Percentiles rank a stretch among this genome's conserved stretches.
phyloP scores from a whole-genome alignment of 1,140 invertebrate genomes.

The Danaus melanippus region DNA sequence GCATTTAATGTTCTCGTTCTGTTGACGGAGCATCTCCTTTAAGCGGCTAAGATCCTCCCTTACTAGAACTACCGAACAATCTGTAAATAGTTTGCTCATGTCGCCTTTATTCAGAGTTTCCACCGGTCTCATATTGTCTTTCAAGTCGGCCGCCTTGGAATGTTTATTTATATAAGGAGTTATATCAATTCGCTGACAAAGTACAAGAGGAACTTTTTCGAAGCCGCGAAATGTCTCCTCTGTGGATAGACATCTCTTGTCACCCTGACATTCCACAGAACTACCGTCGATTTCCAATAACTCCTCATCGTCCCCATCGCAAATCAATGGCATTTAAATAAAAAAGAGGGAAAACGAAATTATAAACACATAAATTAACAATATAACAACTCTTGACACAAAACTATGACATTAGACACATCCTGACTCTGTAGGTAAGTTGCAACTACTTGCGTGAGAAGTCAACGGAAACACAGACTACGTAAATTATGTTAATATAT shows the following conservation, averaged over 20 bases:
- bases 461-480: too few species aligned
- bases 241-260: conserved; percentile 11
- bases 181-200: conserved; percentile 37
- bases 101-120: neutral
- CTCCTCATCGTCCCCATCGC: conserved; percentile 27
- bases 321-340: conserved; percentile 27
- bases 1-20: conserved; percentile 27
- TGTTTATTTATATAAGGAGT: conserved; percentile 31
- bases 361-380: conserved; percentile 32
- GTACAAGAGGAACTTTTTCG: conserved; percentile 33
- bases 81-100: conserved; percentile 10
- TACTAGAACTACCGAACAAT: conserved; percentile 32
- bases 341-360: conserved; percentile 31
- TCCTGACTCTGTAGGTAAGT: too few species aligned
- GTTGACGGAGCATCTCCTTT: conserved; percentile 19
- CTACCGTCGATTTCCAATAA: conserved; percentile 6
- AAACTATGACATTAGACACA: conserved; percentile 2
- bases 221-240: conserved; percentile 39
- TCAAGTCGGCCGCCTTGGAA: neutral
- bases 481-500: too few species aligned
- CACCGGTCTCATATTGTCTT: conserved; percentile 1
- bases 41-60: conserved; percentile 35
- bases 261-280: neutral
- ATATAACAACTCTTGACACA: conserved; percentile 15
- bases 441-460: too few species aligned